phyloP scores from a whole-genome alignment of 2,888 invertebrate genomes.

The Hecatera dysodea region DNA sequence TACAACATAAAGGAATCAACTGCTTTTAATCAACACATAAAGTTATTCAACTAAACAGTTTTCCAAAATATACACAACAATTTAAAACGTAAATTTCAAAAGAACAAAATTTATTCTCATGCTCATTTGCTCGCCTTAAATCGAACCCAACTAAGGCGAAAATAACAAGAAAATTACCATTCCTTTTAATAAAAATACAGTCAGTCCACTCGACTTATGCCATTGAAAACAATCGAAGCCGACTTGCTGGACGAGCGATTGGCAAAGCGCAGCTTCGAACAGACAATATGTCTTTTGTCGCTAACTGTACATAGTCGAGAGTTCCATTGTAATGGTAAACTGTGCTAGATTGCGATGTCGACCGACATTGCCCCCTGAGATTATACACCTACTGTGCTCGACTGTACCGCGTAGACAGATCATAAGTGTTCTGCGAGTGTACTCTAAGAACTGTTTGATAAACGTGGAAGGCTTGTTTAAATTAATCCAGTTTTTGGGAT shows the following conservation, averaged over 20 bases:
- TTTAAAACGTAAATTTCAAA: not conserved
- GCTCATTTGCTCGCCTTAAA: not conserved
- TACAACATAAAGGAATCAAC: too few species aligned
- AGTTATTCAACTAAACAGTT: too few species aligned
- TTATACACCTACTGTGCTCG: slow-evolving; percentile 63
- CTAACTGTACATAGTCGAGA: slow-evolving; percentile 63
- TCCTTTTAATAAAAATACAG: slow-evolving; percentile 50
- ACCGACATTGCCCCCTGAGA: slow-evolving; percentile 66
- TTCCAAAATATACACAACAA: too few species aligned
- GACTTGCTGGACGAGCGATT: slow-evolving; percentile 58
- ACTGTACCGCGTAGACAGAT: slow-evolving; percentile 60
- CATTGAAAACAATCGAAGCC: slow-evolving; percentile 65
- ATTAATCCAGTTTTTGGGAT: not conserved
- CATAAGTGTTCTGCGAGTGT: slow-evolving; percentile 23
- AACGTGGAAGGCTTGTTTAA: slow-evolving; percentile 2
- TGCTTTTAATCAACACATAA: too few species aligned
- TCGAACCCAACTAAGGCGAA: slow-evolving; percentile 12
- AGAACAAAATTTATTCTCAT: not conserved
- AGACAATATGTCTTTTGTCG: slow-evolving; percentile 71
- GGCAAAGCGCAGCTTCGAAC: slow-evolving; percentile 53
- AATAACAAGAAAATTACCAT: slow-evolving; percentile 46
- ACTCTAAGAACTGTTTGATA: slow-evolving; percentile 25
- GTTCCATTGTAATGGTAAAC: slow-evolving; percentile 72
- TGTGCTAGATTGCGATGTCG: slow-evolving; percentile 66
- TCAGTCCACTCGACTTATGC: slow-evolving; percentile 54